Conservation (phyloP, 2,797 vertebrate genomes). For the Phoxinus dragarum region DNA sequence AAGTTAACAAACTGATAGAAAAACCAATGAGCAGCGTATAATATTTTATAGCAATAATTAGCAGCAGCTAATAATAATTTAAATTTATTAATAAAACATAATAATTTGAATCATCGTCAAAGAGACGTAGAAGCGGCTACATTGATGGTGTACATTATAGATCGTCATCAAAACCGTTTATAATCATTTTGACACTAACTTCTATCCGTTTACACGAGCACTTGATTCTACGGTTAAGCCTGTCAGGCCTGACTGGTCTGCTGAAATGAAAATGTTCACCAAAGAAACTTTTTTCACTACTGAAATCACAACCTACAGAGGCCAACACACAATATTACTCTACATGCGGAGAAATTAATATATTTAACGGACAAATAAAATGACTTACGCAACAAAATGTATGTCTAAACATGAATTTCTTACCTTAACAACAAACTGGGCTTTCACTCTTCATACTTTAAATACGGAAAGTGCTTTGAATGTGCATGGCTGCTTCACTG, state of each 20-base stretch:
- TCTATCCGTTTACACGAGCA: not conserved
- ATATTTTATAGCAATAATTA: not conserved
- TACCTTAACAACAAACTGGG: constrained; percentile 24
- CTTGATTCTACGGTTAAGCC: not conserved
- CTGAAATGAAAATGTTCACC: not conserved
- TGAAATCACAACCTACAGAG: not conserved
- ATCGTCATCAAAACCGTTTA: not conserved
- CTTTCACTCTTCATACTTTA: not conserved
- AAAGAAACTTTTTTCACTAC: not conserved
- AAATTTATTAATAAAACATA: not conserved
- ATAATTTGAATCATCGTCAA: not conserved
- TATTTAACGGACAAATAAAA: not conserved
- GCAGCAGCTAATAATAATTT: not conserved
- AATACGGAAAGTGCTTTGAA: constrained; percentile 4
- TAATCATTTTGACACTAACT: not conserved
- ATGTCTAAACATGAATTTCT: constrained; percentile 15
- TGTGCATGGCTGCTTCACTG: constrained; percentile 7
- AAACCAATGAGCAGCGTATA: not conserved
- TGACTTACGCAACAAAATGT: not conserved
- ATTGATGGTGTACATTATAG: not conserved
- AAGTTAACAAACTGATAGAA: not conserved
- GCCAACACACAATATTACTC: not conserved
- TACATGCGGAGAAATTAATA: not conserved
- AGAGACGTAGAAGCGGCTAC: not conserved
- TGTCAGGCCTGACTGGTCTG: not conserved